Base-by-base conservation (phyloP, 1,140 invertebrate genomes). In the Drosophila punjabiensis region DNA sequence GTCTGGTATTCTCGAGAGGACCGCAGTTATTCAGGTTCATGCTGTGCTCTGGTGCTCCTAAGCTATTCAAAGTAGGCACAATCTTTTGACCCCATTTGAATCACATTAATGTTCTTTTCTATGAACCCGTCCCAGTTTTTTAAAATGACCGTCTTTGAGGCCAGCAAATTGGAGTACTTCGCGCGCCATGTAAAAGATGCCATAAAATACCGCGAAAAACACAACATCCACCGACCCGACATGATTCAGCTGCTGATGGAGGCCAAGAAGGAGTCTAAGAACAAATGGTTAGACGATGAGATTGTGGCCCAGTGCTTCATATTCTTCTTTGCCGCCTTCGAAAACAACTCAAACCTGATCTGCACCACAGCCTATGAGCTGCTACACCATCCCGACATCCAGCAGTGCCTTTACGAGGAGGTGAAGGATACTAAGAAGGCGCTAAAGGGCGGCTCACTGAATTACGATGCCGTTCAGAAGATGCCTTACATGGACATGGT, bases 401-500 rank as follows among this genome's bases (percentile, higher is more conserved):
- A 96, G 74, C 79, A 95, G 24, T 94, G 93, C 58, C 77, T 96
- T 3, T 93, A 94, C 35, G 91, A 94, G 39, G 74, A 96, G 91
- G 93, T 95, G 4, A 92, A 94, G 41, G 81, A 91, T 30, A 69
- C 92, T 0, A 56, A 93, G 2, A 77, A 82, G 1, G 82, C 92
- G 10, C 85, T 94, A 13, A 85, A 93, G 28, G 95, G 94, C 1
- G 93, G 93, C 45, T 16, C 50, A 5, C 76, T 95, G 1, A 93
- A 78, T 13, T 95, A 94, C 59, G 93, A 93, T 32, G 94, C 94
- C 14, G 91, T 96, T 2, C 85, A 94, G 39, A 93, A 94, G 30
- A 93, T 96, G 93, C 94, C 94, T 32, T 96, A 96, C 81, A 81
- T 96, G 96, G 96, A 96, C 75, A 95, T 95, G 94, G 94, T 95